Conservation (phyloP, 1,140 invertebrate genomes). For the Leguminivora glycinivorella region DNA sequence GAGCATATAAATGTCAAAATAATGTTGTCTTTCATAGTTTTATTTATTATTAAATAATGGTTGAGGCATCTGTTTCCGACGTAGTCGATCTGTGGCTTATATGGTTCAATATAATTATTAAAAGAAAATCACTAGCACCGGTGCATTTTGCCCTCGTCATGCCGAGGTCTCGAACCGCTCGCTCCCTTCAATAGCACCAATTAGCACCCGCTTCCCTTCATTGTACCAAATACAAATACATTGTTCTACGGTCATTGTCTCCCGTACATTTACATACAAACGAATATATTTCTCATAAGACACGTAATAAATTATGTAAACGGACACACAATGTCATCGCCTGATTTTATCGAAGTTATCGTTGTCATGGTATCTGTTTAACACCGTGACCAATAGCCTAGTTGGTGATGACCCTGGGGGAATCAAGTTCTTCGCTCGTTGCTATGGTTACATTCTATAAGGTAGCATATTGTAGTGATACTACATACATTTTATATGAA, state of each 20-base stretch:
- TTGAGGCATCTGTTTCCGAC: too few relatives aligned
- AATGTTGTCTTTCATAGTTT: too few relatives aligned
- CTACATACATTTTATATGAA: too few relatives aligned
- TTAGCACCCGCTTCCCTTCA: constrained; percentile 22
- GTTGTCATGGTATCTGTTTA: not conserved
- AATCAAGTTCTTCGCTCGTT: too few relatives aligned
- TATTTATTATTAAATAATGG: too few relatives aligned
- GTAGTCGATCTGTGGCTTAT: too few relatives aligned
- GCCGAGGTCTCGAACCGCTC: not conserved
- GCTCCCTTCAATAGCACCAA: constrained; percentile 8
- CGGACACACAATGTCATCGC: constrained; percentile 12
- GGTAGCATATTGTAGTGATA: too few relatives aligned
- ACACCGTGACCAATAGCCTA: not conserved
- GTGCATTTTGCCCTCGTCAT: too few relatives aligned
- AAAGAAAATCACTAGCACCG: too few relatives aligned
- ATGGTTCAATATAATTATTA: too few relatives aligned
- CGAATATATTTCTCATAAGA: constrained; percentile 26
- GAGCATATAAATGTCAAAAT: too few relatives aligned
- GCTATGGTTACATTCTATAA: too few relatives aligned
- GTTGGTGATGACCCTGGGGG: not conserved
- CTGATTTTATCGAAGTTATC: constrained; percentile 1
- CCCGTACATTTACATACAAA: constrained; percentile 19
- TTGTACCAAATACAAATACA: constrained; percentile 23
- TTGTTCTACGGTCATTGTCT: constrained; percentile 25
- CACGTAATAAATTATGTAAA: constrained; percentile 29